These are phyloP conservation scores for Mormyrus proboscirostris DNA, from an alignment of 2,797 vertebrate species.

Conservation along the genomic window DNA sequence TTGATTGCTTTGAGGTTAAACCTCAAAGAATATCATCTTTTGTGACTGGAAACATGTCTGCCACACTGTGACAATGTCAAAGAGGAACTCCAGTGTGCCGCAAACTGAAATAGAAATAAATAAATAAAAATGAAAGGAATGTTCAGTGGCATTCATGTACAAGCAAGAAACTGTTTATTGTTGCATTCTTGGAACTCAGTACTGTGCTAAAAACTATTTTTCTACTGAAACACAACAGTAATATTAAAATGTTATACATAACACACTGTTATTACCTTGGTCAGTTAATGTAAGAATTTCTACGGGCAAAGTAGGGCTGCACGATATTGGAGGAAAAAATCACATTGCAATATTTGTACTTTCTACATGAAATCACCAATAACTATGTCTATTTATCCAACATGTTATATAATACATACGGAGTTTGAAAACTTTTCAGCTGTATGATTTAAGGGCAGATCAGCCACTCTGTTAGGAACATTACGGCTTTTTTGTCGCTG, in stretches of 20 bases:
- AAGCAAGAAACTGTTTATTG: neutral
- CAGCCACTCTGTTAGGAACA: too few species aligned
- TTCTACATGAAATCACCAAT: too few species aligned
- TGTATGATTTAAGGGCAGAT: too few species aligned
- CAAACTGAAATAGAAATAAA: neutral
- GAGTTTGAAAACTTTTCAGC: too few species aligned
- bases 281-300: neutral
- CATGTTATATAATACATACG: too few species aligned
- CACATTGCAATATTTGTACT: too few species aligned
- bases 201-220: neutral
- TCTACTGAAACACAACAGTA: neutral
- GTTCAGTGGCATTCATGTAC: neutral
- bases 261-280: neutral
- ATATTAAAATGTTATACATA: neutral
- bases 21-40: conserved; percentile 16
- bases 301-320: neutral
- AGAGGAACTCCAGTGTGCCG: neutral
- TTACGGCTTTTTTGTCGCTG: too few species aligned
- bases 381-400: too few species aligned
- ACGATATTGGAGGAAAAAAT: too few species aligned
- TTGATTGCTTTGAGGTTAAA: neutral
- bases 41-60: neutral
- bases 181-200: neutral
- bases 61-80: neutral
- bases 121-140: neutral